Evolutionary conservation across 2,797 vertebrate genomes (phyloP), one percentile per base, ranked within the genome.

Genomic region (Propithecus deckenii): DNA sequence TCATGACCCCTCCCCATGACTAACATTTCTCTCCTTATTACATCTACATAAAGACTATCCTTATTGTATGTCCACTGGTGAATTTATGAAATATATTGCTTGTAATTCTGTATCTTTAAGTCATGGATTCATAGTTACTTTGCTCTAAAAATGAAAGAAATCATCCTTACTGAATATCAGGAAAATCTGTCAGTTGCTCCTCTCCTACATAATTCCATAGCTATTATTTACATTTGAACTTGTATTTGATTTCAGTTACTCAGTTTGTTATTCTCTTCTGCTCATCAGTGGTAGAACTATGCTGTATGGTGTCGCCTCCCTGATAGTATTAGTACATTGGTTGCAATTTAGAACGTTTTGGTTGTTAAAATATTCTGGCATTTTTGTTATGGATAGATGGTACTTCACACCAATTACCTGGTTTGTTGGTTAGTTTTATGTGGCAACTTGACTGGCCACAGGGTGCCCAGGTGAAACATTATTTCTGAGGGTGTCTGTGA

Each of bases 121-220:
- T 92, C 69, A 52, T 41, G 20, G 18, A 81, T 48, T 61, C 59
- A 35, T 57, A 28, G 23, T 76, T 83, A 63, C 14, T 41, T 90
- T 85, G 18, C 48, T 67, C 38, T 86, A 55, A 55, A 78, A 48
- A 79, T 79, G 74, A 91, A 91, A 86, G 74, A 91, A 91, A 91
- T 28, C 35, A 63, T 38, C 30, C 12, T 63, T 30, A 28, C 46
- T 63, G 52, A 25, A 28, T 59, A 22, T 41, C 57, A 87, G 57
- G 32, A 25, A 35, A 57, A 48, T 41, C 41, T 75, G 32, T 46
- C 67, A 48, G 5, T 55, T 43, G 18, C 48, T 81, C 5, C 41
- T 83, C 5, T 83, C n/a, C 57, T 43, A 9, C 15, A 35, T 23
- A 61, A 43, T 63, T 61, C 13, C 69, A 84, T 35, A 67, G 63